These are phyloP conservation scores for Notothenia coriiceps DNA, from an alignment of 2,113 vertebrate species.

Conservation along the genomic window DNA sequence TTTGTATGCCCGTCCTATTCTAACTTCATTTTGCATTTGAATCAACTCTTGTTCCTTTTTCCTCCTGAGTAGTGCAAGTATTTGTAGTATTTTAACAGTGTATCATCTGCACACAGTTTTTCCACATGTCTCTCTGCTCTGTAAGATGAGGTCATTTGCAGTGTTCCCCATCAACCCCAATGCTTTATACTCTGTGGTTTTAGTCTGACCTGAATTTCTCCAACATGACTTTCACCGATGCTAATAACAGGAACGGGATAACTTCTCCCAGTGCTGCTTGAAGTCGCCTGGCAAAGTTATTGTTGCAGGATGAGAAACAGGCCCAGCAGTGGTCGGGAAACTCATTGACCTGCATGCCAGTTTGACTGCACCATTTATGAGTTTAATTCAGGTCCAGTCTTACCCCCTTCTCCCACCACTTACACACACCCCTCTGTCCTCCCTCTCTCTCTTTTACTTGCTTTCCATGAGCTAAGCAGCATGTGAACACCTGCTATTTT, in stretches of 20 bases:
- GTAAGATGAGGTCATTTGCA: constrained; percentile 65
- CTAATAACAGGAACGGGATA: constrained; percentile 76
- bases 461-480: constrained; percentile 78
- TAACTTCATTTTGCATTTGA: constrained; percentile 41
- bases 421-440: constrained; percentile 49
- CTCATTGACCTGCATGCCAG: constrained; percentile 75
- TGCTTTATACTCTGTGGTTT: constrained; percentile 73
- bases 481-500: constrained; percentile 81
- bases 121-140: constrained; percentile 8
- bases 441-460: constrained; percentile 58
- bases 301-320: constrained; percentile 78
- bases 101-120: constrained; percentile 18
- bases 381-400: constrained; percentile 69
- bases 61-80: neutral
- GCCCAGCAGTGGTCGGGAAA: constrained; percentile 67
- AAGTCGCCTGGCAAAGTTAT: constrained; percentile 77
- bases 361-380: constrained; percentile 68
- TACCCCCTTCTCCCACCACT: constrained; percentile 25
- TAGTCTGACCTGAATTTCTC: constrained; percentile 78
- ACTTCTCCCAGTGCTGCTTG: constrained; percentile 70
- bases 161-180: constrained; percentile 54
- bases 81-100: constrained; percentile 18
- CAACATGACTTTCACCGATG: constrained; percentile 74
- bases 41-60: neutral
- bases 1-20: neutral